Percentiles rank a stretch among this genome's conserved stretches.
phyloP scores from a whole-genome alignment of 1,140 invertebrate genomes.

The Tribolium castaneum region DNA sequence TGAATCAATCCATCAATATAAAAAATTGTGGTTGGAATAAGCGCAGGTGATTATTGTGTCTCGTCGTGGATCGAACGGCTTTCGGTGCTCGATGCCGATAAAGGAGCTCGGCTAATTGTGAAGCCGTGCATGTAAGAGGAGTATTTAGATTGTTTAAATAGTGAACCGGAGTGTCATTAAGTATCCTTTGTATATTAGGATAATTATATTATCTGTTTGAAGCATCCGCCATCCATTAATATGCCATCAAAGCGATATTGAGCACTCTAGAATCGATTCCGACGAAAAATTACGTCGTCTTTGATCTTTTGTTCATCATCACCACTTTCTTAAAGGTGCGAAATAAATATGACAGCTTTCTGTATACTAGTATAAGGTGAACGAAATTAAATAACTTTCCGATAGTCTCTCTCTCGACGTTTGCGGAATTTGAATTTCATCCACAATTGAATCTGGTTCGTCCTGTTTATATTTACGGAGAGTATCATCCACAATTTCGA shows the following conservation, averaged over 20 bases:
- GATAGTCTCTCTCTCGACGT: neutral
- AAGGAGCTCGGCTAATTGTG: constrained; percentile 13
- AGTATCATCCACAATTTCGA: constrained; percentile 23
- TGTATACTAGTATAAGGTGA: neutral
- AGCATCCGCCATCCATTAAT: constrained; percentile 31
- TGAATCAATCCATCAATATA: no score
- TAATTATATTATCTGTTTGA: constrained; percentile 39
- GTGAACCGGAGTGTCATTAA: constrained; percentile 36
- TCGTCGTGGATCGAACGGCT: neutral
- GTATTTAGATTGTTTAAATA: constrained; percentile 40
- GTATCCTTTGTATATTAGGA: constrained; percentile 38
- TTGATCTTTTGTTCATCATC: neutral
- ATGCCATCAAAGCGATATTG: constrained; percentile 32
- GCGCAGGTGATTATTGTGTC: no score
- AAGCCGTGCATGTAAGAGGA: constrained; percentile 17
- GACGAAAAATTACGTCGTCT: neutral
- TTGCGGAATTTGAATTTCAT: constrained; percentile 13
- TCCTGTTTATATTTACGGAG: constrained; percentile 14
- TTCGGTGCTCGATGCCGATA: neutral
- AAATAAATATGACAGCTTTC: neutral
- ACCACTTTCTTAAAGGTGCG: neutral
- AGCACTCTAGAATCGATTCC: neutral
- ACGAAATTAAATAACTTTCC: constrained; percentile 15
- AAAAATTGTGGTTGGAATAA: no score
- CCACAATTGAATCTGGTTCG: constrained; percentile 17